Evolutionary conservation across 2,888 invertebrate genomes (phyloP).

Genomic region (Agrotis segetum): DNA sequence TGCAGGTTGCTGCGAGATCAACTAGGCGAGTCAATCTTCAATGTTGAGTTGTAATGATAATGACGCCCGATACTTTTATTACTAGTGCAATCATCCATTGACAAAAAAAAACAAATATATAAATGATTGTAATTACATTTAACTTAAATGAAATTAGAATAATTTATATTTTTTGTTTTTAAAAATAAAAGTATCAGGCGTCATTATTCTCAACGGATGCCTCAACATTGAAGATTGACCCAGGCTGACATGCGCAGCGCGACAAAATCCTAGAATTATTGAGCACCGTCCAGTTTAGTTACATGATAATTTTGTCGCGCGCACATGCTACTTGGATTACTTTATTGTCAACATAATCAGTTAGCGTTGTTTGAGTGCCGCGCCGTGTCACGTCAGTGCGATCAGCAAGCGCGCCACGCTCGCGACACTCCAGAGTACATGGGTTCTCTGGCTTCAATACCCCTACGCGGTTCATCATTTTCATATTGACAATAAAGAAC

Average conservation of each 20-base stretch:
- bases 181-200: too few species aligned
- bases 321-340: background rate
- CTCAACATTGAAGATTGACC: too few species aligned
- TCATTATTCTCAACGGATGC: too few species aligned
- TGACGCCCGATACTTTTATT: too few species aligned
- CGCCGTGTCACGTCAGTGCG: constrained; percentile 65
- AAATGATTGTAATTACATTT: too few species aligned
- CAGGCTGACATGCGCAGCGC: background rate
- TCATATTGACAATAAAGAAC: constrained; percentile 42
- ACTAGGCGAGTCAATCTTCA: too few species aligned
- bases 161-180: too few species aligned
- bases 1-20: background rate
- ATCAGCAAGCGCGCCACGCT: constrained; percentile 71
- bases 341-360: constrained; percentile 73
- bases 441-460: constrained; percentile 87
- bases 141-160: too few species aligned
- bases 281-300: background rate
- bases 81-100: too few species aligned
- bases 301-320: background rate
- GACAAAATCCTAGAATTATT: too few species aligned
- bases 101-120: too few species aligned
- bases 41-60: too few species aligned
- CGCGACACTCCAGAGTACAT: constrained; percentile 84
- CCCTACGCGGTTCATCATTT: constrained; percentile 89
- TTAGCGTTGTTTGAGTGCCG: constrained; percentile 79